Conservation (phyloP, 2,888 invertebrate genomes). For the Prenolepis imparis region DNA sequence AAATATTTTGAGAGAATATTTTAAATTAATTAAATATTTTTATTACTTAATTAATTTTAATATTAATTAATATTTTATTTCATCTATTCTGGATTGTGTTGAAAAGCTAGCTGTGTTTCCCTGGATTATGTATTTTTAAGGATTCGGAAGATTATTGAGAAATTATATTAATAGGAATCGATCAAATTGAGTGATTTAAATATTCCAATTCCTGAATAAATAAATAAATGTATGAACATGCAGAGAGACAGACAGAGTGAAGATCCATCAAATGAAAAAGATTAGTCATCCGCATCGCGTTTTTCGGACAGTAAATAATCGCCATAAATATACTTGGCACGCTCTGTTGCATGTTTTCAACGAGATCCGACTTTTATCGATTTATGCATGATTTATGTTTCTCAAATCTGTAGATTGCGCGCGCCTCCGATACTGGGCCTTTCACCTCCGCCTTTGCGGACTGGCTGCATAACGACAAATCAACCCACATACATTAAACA, state of each 20-base stretch:
- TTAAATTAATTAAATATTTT: too few relatives aligned
- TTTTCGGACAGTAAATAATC: background rate
- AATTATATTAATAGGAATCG: background rate
- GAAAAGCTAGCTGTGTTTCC: background rate
- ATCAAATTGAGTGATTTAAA: background rate
- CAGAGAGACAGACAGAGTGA: too few relatives aligned
- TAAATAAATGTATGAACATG: too few relatives aligned
- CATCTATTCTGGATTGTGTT: background rate
- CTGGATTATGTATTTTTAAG: background rate
- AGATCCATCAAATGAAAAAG: background rate
- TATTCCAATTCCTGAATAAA: too few relatives aligned
- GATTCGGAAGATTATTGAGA: background rate
- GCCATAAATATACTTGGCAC: background rate
- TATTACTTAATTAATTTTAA: too few relatives aligned
- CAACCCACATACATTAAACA: slow-evolving; percentile 72
- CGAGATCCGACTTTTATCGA: slow-evolving; percentile 1
- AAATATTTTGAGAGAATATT: background rate
- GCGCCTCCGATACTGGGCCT: slow-evolving; percentile 41
- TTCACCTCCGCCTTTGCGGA: slow-evolving; percentile 59
- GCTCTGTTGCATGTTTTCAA: background rate
- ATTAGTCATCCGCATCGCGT: background rate
- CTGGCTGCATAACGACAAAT: slow-evolving; percentile 64
- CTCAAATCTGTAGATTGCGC: slow-evolving; percentile 10
- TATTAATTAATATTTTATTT: too few relatives aligned
- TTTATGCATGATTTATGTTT: slow-evolving; percentile 22